Base-by-base conservation (phyloP, 2,888 invertebrate genomes). In the Dicyrtoma fusca region DNA sequence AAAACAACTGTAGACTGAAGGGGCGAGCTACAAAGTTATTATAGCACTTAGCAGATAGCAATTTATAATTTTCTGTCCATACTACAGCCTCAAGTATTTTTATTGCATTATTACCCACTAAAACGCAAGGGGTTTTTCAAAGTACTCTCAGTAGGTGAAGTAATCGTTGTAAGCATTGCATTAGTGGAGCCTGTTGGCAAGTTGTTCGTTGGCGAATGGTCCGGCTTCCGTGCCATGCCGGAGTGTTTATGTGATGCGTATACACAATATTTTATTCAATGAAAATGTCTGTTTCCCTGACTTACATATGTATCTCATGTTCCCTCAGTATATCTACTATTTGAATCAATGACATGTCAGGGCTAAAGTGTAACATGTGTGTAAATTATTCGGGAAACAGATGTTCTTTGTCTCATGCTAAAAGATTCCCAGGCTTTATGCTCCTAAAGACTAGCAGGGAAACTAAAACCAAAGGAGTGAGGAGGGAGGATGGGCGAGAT, bases 401-500 rank as follows among this genome's bases (percentile, higher is more conserved):
- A 66, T 66, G 66, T 66, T 66, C 49, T 66, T 66, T 66, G 51
- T 66, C 55, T 66, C 66, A 66, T 57, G n/a, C 25, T 57, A 57
- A 57, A 57, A 57, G 57, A 25, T 57, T 57, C 34, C 25, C 57
- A 57, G 57, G 57, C 57, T 23, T 57, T n/a, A n/a, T n/a, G n/a
- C n/a, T 34, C 34, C 34, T 34, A 34, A 34, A 34, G 4, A 34
- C 34, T 34, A 34, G 34, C 34, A 34, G 3, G 8, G n/a, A n/a
- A 34, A 34, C 34, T 34, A 3, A 34, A 8, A 34, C 23, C 21
- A 19, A n/a, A 59, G 59, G 26, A 4, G 10, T 26, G n/a, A 59
- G 23, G 10, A n/a, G 59, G 11, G 26, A n/a, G 59, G n/a, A 34
- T 55, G 14, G 26, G 59, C n/a, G 17, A 59, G 25, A 55, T 19